phyloP scores from a whole-genome alignment of 1,140 invertebrate genomes.

The Scaptomyza pallida region DNA sequence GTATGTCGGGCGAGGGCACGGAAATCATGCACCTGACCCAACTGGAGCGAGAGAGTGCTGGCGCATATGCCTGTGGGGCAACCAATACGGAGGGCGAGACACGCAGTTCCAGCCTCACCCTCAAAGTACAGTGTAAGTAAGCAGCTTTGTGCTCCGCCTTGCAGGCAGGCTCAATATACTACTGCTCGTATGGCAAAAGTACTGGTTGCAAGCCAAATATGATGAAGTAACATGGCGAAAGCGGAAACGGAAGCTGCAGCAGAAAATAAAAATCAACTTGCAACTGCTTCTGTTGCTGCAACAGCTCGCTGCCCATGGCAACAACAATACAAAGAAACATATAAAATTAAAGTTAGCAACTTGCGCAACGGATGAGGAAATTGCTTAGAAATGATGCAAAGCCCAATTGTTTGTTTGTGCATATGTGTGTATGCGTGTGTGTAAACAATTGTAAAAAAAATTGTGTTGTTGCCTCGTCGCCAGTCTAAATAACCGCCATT shows the following conservation, averaged over 20 bases:
- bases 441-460: constrained; percentile 73
- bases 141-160: constrained; percentile 10
- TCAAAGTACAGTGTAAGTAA: constrained; percentile 89
- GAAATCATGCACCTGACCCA: constrained; percentile 84
- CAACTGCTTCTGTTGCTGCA: constrained; percentile 41
- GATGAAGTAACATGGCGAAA: constrained; percentile 47
- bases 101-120: constrained; percentile 86
- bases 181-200: constrained; percentile 5
- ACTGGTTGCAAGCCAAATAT: constrained; percentile 16
- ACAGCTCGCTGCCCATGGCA: constrained; percentile 16
- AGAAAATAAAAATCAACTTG: constrained; percentile 78
- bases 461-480: constrained; percentile 29
- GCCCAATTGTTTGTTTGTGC: constrained; percentile 41
- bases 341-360: constrained; percentile 53
- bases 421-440: constrained; percentile 5
- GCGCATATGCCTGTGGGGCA: constrained; percentile 89
- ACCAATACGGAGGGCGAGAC: constrained; percentile 89
- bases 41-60: constrained; percentile 85
- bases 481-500: constrained; percentile 74
- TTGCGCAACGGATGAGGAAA: constrained; percentile 69
- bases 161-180: constrained; percentile 25
- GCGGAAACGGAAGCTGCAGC: constrained; percentile 70
- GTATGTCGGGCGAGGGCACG: constrained; percentile 83
- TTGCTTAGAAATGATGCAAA: constrained; percentile 81
- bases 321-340: constrained; percentile 1